Evolutionary conservation across 2,888 invertebrate genomes (phyloP), one percentile per base, ranked within the genome.

Genomic region (Drosophila demipolita): DNA sequence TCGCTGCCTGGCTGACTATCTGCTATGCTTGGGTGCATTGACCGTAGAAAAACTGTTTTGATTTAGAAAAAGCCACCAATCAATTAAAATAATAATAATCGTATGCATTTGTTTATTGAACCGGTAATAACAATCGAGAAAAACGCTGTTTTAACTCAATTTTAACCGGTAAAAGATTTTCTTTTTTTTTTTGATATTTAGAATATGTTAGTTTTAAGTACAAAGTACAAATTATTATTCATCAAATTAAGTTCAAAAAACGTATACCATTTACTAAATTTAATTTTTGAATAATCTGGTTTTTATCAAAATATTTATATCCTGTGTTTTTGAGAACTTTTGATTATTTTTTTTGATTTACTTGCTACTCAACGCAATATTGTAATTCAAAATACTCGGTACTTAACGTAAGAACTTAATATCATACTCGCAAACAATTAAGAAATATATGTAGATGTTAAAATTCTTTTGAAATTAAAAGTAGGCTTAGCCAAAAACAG

Each of bases 1-100:
- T 82, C 69, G 62, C 74, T 29, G 68, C 50, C 36, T 35, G 20
- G 57, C 67, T 57, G 45, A 38, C 50, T 61, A 36, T 70, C 48
- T 48, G 49, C n/a, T 38, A 42, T 38, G 53, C 55, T 26, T n/a
- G 12, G 38, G 38, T 55, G 38, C 55, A 38, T 55, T 55, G 55
- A 38, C 55, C 55, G 55, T 38, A 29, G 17, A 55, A 38, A 12
- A 40, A 52, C 49, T 26, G 69, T 8, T 20, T 40, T 20, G 26
- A 8, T 20, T 45, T 45, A 20, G 45, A 20, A 38, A 23, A 26
- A 23, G 23, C n/a, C 15, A 5, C 7, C 45, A 12, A 20, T 23
- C 12, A 45, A 7, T 15, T 1, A 3, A 45, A 45, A 23, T 23
- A 20, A 38, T 17, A 8, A 20, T 12, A 33, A 15, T 9, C 36